phyloP scores from a whole-genome alignment of 2,888 invertebrate species.

The Listrodromus nycthemerus region DNA sequence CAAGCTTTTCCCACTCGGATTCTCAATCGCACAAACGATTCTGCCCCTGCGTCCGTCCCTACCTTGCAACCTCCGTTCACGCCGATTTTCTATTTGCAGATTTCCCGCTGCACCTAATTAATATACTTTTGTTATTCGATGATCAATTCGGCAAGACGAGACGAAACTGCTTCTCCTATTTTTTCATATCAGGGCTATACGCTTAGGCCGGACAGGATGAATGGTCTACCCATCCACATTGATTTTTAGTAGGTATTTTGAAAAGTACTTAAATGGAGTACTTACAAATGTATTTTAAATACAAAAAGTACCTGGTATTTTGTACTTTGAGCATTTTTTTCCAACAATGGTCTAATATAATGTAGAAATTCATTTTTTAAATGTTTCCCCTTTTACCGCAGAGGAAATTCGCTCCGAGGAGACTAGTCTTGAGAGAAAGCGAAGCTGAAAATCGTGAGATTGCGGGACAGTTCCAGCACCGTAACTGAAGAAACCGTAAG shows the following conservation, averaged over 20 bases:
- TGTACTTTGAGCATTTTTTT: too few relatives aligned
- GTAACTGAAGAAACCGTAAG: not conserved
- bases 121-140: slow-evolving; percentile 43
- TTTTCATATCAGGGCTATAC: not conserved
- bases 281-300: too few relatives aligned
- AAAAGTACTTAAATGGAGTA: too few relatives aligned
- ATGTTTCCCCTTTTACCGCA: not conserved
- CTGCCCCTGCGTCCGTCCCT: slow-evolving; percentile 19
- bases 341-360: too few relatives aligned
- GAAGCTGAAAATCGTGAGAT: too few relatives aligned
- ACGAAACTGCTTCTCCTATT: slow-evolving; percentile 1
- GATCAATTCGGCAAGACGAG: slow-evolving; percentile 39
- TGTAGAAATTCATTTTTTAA: too few relatives aligned
- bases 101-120: slow-evolving; percentile 50
- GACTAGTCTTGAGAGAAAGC: not conserved
- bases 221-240: too few relatives aligned
- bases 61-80: not conserved
- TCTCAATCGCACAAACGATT: slow-evolving; percentile 28
- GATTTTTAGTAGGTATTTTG: too few relatives aligned
- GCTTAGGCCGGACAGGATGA: too few relatives aligned
- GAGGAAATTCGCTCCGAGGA: not conserved
- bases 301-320: too few relatives aligned
- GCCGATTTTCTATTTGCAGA: slow-evolving; percentile 49
- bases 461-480: too few relatives aligned
- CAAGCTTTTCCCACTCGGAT: slow-evolving; percentile 41